Conservation (phyloP, 2,797 vertebrate genomes). For the Silurus lanzhouensis region DNA sequence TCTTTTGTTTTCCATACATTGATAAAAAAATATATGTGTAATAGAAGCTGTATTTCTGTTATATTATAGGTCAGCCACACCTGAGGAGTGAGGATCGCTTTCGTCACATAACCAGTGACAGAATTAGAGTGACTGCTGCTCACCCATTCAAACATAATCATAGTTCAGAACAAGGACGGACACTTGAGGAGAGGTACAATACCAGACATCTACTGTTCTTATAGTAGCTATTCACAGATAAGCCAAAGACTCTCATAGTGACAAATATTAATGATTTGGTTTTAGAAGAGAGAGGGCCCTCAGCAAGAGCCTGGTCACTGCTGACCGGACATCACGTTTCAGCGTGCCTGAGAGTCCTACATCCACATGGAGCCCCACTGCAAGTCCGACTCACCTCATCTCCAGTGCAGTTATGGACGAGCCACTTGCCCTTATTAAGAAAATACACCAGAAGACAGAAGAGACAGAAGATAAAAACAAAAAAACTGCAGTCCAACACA, state of each 20-base stretch:
- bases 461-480: slow-evolving; percentile 66
- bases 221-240: not conserved
- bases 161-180: slow-evolving; percentile 70
- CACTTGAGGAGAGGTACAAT: slow-evolving; percentile 73
- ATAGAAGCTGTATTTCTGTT: slow-evolving; percentile 12
- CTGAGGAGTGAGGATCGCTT: slow-evolving; percentile 77
- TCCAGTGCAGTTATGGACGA: slow-evolving; percentile 74
- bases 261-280: slow-evolving; percentile 32
- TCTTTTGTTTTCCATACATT: not conserved
- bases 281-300: slow-evolving; percentile 73
- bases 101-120: slow-evolving; percentile 74
- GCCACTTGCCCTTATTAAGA: slow-evolving; percentile 81
- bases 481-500: slow-evolving; percentile 59
- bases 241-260: not conserved
- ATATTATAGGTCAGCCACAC: slow-evolving; percentile 75
- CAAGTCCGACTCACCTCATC: slow-evolving; percentile 70
- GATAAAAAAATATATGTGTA: not conserved
- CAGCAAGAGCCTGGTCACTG: slow-evolving; percentile 64
- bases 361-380: slow-evolving; percentile 72
- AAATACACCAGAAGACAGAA: slow-evolving; percentile 70
- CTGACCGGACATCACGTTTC: slow-evolving; percentile 61
- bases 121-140: slow-evolving; percentile 64
- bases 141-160: slow-evolving; percentile 75
- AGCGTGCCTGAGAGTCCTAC: slow-evolving; percentile 70
- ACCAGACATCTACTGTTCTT: not conserved